These are phyloP conservation scores for Panonychus citri DNA, from an alignment of 1,140 invertebrate species.

Conservation along the genomic window DNA sequence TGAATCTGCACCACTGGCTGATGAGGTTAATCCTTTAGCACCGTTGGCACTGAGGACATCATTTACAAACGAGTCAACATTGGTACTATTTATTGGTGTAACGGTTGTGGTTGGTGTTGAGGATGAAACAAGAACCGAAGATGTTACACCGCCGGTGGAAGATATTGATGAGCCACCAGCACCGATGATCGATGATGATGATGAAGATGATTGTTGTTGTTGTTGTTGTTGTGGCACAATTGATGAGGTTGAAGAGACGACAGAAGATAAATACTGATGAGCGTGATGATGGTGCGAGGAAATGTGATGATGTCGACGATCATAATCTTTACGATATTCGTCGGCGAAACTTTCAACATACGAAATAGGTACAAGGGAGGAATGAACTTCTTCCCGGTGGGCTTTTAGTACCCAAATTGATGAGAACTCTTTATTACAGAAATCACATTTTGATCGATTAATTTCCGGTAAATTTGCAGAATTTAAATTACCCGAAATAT, in stretches of 20 bases:
- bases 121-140: no score
- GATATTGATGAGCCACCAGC: not conserved
- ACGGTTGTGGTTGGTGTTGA: no score
- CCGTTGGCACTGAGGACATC: no score
- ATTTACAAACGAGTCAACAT: no score
- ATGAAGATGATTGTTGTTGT: not conserved
- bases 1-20: no score
- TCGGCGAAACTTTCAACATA: constrained; percentile 74
- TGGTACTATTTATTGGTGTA: no score
- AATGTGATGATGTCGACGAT: constrained; percentile 32
- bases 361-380: constrained; percentile 62
- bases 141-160: no score
- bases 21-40: no score
- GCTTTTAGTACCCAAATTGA: constrained; percentile 85
- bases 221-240: constrained; percentile 22
- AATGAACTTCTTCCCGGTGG: constrained; percentile 83
- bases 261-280: constrained; percentile 16
- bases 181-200: not conserved
- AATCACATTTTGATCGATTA: constrained; percentile 51
- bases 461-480: constrained; percentile 32
- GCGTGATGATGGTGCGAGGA: not conserved
- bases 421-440: constrained; percentile 78
- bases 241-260: constrained; percentile 22
- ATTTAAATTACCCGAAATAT: not conserved
- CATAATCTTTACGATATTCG: constrained; percentile 61